These are phyloP conservation scores for Paraplagusia blochii DNA, from an alignment of 2,113 vertebrate genomes.

Conservation along the genomic window DNA sequence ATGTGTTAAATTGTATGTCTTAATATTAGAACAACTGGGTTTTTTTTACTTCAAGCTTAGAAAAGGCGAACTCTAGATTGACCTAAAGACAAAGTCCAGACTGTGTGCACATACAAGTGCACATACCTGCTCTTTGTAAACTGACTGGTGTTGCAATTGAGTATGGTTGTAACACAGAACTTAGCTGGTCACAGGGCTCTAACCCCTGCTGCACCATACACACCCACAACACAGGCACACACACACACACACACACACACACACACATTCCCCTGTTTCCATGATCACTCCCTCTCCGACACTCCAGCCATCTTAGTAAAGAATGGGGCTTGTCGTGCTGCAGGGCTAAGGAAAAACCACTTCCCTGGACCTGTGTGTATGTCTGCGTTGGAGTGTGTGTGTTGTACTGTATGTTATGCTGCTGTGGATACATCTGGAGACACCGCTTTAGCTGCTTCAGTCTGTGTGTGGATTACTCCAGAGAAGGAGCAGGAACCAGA, in stretches of 20 bases:
- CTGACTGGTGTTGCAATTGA: conserved; percentile 50
- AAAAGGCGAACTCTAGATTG: background rate
- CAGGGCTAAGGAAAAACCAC: background rate
- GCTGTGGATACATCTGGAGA: conserved; percentile 14
- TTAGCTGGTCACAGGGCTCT: conserved; percentile 47
- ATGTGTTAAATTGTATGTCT: too few relatives aligned
- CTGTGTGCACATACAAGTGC: conserved; percentile 21
- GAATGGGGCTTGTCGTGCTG: conserved; percentile 5
- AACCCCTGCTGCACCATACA: conserved; percentile 6
- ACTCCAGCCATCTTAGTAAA: conserved; percentile 3
- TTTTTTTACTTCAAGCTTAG: background rate
- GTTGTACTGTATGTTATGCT: conserved; percentile 10
- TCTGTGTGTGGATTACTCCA: conserved; percentile 23
- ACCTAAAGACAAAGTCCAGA: conserved; percentile 1
- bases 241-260: conserved; percentile 1
- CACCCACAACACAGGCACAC: background rate
- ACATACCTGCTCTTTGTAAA: conserved; percentile 26
- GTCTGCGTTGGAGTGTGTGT: background rate
- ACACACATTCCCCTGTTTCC: conserved; percentile 7
- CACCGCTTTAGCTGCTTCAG: conserved; percentile 1
- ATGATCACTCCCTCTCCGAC: background rate
- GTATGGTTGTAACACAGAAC: conserved; percentile 38
- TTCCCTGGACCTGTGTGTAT: background rate
- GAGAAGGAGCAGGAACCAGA: conserved; percentile 30
- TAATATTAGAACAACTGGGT: too few relatives aligned